Percentiles rank a stretch among this genome's conserved stretches.
phyloP scores from a whole-genome alignment of 2,113 vertebrate genomes.

The Brachypteracias leptosomus region DNA sequence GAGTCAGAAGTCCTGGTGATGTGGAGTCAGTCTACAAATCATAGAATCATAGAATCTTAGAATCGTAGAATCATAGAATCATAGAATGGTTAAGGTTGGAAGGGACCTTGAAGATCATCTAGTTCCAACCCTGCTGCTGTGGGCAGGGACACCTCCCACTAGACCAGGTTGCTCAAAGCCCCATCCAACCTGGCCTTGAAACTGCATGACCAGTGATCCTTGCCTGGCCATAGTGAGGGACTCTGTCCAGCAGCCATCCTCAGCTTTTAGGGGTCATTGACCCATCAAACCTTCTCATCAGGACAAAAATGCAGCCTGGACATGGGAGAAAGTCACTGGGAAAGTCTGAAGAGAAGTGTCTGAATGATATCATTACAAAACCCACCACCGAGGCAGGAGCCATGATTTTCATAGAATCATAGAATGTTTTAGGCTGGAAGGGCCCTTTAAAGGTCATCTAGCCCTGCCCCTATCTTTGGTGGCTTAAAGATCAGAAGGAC shows the following conservation, averaged over 20 bases:
- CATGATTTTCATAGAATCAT: not conserved
- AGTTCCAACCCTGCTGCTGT: too few relatives aligned
- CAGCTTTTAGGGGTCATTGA: not conserved
- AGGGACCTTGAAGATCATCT: too few relatives aligned
- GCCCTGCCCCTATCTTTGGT: not conserved
- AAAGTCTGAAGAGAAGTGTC: fast-evolving
- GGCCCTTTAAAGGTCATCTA: not conserved
- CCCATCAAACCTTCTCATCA: not conserved
- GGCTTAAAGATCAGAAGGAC: not conserved
- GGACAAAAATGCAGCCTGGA: not conserved
- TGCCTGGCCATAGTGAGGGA: not conserved
- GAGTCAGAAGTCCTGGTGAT: not conserved
- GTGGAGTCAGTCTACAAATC: not conserved
- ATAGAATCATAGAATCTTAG: too few relatives aligned
- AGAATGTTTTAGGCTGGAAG: not conserved
- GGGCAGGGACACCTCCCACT: too few relatives aligned
- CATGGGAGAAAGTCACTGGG: not conserved
- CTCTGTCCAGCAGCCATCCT: not conserved
- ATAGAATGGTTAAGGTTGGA: too few relatives aligned
- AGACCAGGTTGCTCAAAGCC: too few relatives aligned
- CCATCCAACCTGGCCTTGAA: too few relatives aligned
- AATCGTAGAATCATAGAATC: too few relatives aligned
- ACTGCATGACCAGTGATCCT: fast-evolving
- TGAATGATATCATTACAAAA: not conserved
- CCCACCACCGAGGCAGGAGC: not conserved